These are phyloP conservation scores for Limanda limanda DNA, from an alignment of 2,113 vertebrate genomes.

Conservation along the genomic window DNA sequence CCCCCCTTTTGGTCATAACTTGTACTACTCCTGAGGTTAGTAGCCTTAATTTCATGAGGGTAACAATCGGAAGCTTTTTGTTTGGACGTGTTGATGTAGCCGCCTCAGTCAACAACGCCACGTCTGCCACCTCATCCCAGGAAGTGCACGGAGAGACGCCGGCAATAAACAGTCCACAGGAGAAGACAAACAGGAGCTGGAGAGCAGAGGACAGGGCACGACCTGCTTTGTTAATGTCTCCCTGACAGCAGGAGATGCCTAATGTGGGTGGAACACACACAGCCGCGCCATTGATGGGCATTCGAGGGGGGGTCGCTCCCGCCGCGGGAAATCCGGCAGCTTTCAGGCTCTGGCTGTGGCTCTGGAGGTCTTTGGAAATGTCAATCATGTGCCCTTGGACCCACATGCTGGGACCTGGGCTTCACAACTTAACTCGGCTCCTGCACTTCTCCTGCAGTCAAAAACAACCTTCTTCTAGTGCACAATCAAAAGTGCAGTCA, in stretches of 20 bases:
- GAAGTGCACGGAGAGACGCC: slow-evolving; percentile 12
- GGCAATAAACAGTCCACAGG: slow-evolving; percentile 31
- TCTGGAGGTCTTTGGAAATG: slow-evolving; percentile 71
- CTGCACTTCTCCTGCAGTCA: slow-evolving; percentile 9
- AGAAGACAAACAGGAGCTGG: slow-evolving; percentile 19
- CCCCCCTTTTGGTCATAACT: too few relatives aligned
- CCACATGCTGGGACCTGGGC: slow-evolving; percentile 55
- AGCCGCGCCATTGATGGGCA: slow-evolving; percentile 62
- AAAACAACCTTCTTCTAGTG: background rate
- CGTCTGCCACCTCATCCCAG: slow-evolving; percentile 11
- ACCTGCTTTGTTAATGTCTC: slow-evolving; percentile 63
- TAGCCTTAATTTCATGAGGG: too few relatives aligned
- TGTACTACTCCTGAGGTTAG: too few relatives aligned
- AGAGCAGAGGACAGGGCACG: slow-evolving; percentile 51
- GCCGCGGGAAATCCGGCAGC: slow-evolving; percentile 68
- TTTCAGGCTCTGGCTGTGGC: slow-evolving; percentile 69
- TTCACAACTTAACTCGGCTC: slow-evolving; percentile 40
- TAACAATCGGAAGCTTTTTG: background rate
- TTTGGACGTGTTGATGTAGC: background rate
- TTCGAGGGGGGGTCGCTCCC: slow-evolving; percentile 63
- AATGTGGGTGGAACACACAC: slow-evolving; percentile 64
- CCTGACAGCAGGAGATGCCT: slow-evolving; percentile 58
- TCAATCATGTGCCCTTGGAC: slow-evolving; percentile 66
- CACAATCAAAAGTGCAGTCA: too few relatives aligned
- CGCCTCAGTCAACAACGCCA: background rate